Evolutionary conservation across 2,113 vertebrate species (phyloP).

Genomic region (Trochalopteron elliotii): DNA sequence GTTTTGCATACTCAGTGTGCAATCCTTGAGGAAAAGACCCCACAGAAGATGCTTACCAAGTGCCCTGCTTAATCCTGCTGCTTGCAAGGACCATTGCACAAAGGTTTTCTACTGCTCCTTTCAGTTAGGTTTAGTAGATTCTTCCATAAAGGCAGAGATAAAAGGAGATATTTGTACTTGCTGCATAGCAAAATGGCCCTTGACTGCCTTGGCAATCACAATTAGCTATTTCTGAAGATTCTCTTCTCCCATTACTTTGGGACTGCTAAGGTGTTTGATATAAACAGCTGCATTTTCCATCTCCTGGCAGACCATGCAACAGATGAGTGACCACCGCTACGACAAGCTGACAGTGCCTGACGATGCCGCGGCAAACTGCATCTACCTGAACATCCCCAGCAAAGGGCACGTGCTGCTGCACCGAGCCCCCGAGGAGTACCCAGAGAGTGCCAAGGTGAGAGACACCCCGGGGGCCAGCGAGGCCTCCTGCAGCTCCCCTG

Average conservation of each 20-base stretch:
- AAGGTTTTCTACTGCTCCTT: neutral
- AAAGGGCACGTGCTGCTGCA: slow-evolving; percentile 94
- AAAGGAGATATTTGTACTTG: neutral
- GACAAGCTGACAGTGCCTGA: slow-evolving; percentile 95
- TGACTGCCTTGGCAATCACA: neutral
- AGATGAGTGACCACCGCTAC: slow-evolving; percentile 96
- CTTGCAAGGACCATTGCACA: neutral
- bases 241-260: neutral
- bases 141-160: neutral
- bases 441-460: slow-evolving; percentile 89
- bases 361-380: slow-evolving; percentile 89
- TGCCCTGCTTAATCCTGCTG: neutral
- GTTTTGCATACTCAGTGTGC: neutral
- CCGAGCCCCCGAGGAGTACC: slow-evolving; percentile 85
- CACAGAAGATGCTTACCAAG: neutral
- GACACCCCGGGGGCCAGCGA: accelerated
- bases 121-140: neutral
- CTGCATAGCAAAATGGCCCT: neutral
- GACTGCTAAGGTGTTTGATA: neutral
- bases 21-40: neutral
- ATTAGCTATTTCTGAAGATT: neutral
- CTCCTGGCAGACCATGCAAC: slow-evolving; percentile 89
- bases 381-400: slow-evolving; percentile 90
- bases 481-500: neutral
- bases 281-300: neutral